phyloP scores from a whole-genome alignment of 2,888 invertebrate species.

The Pemphredon lugubris region DNA sequence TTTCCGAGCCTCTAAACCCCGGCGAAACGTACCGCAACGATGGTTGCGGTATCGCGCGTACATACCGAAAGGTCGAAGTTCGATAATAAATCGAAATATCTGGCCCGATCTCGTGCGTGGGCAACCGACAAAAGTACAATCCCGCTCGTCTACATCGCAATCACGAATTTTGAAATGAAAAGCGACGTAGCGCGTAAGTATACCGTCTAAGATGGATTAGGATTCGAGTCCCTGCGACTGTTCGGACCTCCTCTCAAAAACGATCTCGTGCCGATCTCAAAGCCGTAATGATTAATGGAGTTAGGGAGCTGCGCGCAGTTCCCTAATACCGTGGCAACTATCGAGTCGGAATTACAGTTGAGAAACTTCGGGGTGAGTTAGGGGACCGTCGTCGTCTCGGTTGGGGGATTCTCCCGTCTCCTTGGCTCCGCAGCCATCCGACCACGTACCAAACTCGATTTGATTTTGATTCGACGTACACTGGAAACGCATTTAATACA shows the following conservation, averaged over 20 bases:
- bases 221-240: slow-evolving; percentile 48
- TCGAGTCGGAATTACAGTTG: slow-evolving; percentile 73
- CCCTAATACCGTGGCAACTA: slow-evolving; percentile 69
- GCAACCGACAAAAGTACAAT: too few species aligned
- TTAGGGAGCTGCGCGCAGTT: slow-evolving; percentile 64
- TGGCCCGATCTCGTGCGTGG: neutral
- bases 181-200: slow-evolving; percentile 33
- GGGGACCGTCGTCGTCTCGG: slow-evolving; percentile 49
- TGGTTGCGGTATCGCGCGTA: too few species aligned
- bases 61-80: too few species aligned
- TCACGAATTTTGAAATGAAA: too few species aligned
- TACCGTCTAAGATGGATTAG: slow-evolving; percentile 55
- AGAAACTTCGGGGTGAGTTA: slow-evolving; percentile 69
- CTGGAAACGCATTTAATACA: slow-evolving; percentile 65
- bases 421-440: slow-evolving; percentile 56
- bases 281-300: slow-evolving; percentile 71
- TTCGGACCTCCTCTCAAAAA: slow-evolving; percentile 62
- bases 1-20: too few species aligned
- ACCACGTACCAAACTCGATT: slow-evolving; percentile 67
- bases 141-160: neutral
- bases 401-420: slow-evolving; percentile 49
- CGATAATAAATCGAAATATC: too few species aligned
- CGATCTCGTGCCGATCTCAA: slow-evolving; percentile 61
- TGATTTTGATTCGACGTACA: slow-evolving; percentile 67
- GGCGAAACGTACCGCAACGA: too few species aligned